Conservation (phyloP, 2,113 vertebrate species). For the Promerops cafer region DNA sequence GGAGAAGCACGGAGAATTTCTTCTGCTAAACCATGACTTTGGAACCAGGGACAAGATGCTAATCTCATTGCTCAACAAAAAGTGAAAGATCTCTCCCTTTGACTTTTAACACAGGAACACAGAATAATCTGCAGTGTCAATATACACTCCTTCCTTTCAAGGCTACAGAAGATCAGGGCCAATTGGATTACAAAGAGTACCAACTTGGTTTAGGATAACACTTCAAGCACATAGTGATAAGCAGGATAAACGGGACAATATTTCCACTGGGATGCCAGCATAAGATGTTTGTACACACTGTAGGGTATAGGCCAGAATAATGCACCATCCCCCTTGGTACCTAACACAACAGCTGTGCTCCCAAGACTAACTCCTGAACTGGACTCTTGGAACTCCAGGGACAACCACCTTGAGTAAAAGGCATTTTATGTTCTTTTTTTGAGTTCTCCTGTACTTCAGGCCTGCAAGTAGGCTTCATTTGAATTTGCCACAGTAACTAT, state of each 20-base stretch:
- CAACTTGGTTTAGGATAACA: background rate
- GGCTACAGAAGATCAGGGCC: background rate
- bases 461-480: background rate
- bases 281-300: background rate
- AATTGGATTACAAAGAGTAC: background rate
- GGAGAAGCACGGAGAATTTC: background rate
- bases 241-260: background rate
- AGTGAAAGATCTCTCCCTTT: background rate
- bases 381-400: background rate
- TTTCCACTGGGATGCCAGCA: background rate
- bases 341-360: too few relatives aligned
- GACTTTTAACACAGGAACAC: background rate
- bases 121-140: slow-evolving; percentile 21
- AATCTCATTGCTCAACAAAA: background rate
- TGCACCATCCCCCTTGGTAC: background rate
- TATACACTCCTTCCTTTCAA: background rate
- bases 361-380: background rate
- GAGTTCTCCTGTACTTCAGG: background rate
- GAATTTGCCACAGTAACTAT: background rate
- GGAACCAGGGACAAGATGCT: background rate
- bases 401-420: background rate
- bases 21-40: background rate
- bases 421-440: background rate
- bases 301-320: background rate
- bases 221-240: slow-evolving; percentile 9